Conservation (phyloP, 1,140 invertebrate species). For the Calycopis cecrops region DNA sequence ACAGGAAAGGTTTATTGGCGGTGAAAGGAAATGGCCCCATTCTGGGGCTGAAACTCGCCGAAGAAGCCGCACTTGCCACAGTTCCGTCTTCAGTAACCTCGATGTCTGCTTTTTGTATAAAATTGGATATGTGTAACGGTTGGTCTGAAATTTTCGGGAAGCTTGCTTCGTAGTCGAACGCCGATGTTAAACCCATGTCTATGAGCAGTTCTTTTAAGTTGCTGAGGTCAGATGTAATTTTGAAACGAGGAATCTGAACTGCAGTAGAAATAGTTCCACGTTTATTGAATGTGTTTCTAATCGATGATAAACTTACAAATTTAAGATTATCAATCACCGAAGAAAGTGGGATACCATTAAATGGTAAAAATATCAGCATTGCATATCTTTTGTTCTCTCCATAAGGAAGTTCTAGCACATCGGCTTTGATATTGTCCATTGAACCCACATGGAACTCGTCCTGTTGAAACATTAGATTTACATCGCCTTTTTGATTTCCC, state of each 20-base stretch:
- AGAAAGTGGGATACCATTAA: conserved; percentile 33
- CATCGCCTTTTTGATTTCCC: conserved; percentile 53
- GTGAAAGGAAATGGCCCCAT: conserved; percentile 45
- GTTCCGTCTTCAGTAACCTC: conserved; percentile 84
- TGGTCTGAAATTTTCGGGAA: conserved; percentile 78
- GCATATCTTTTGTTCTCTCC: conserved; percentile 75
- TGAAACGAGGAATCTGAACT: conserved; percentile 80
- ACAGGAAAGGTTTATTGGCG: conserved; percentile 71
- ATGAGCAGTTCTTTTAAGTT: conserved; percentile 76
- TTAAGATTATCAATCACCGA: conserved; percentile 62
- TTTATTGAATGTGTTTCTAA: conserved; percentile 61
- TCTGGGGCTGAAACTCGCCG: conserved; percentile 70
- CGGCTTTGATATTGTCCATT: conserved; percentile 63
- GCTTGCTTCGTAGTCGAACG: conserved; percentile 78
- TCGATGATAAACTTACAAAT: conserved; percentile 60
- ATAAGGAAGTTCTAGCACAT: conserved; percentile 80
- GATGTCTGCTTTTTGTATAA: conserved; percentile 83
- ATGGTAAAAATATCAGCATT: conserved; percentile 80
- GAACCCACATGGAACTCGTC: conserved; percentile 41
- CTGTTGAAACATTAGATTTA: conserved; percentile 63
- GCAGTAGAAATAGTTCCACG: conserved; percentile 55
- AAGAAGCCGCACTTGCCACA: conserved; percentile 75
- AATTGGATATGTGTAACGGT: conserved; percentile 69
- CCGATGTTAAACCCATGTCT: conserved; percentile 78
- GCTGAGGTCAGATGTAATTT: conserved; percentile 74